Base-by-base conservation (phyloP, 2,797 vertebrate genomes). In the Sebastes alutus region DNA sequence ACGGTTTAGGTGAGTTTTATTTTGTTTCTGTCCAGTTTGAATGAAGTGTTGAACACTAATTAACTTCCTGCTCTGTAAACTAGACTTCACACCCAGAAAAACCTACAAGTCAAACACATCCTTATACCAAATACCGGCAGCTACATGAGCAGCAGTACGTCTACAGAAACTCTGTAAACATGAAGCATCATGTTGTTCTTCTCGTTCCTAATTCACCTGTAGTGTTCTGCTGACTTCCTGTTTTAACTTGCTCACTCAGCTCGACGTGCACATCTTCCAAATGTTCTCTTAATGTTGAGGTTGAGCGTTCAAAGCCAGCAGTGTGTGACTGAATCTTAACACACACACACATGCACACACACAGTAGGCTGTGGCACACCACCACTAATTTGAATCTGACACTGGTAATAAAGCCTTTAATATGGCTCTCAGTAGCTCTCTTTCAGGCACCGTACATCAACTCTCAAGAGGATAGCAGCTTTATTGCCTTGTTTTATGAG, bases 341-440 rank as follows among this genome's bases (percentile, higher is more conserved):
- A 46, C 42, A 46, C 42, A 46, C 6, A 33, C 56, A 54, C 52
- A 29, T 33, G 18, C 20, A 32, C 49, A 70, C 66, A 46, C 65
- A 68, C 61, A 35, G 32, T 23, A 33, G 25, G 56, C 49, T 14
- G 54, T 63, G 62, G 56, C 71, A 16, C 49, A 83, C 75, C 81
- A 77, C 52, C 61, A 74, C 89, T 91, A 82, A 90, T 92, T 89
- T 88, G 87, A 93, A 90, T 91, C 86, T 87, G 83, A 93, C 89
- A 86, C 77, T 56, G 63, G 87, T 90, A 90, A 93, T 93, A 91
- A 93, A 93, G 89, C 77, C 86, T 88, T 89, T 88, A 90, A 91
- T 88, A 89, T 75, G 59, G 72, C 85, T 87, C 80, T 90, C 83
- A 72, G 87, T 77, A 86, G 80, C 80, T 72, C 82, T 83, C 77